Percentiles rank a stretch among this genome's conserved stretches.
Conservation (phyloP, 2,888 invertebrate genomes). For the Drosophila algonquin region DNA sequence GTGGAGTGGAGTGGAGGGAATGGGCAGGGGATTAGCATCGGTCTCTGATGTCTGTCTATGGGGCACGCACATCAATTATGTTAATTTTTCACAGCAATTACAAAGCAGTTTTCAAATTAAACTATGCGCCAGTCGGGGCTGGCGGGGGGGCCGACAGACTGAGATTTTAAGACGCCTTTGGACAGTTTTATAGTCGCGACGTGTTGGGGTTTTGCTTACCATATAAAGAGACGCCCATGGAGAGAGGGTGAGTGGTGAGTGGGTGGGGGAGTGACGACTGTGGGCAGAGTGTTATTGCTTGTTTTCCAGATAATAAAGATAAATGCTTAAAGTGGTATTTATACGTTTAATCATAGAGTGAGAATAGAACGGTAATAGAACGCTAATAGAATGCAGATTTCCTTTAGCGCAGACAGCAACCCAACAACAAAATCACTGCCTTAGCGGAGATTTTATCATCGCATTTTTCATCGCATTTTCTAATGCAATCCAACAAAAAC, state of each 20-base stretch:
- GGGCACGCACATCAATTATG: constrained; percentile 69
- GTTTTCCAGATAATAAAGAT: not conserved
- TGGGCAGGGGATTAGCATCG: constrained; percentile 12
- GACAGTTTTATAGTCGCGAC: constrained; percentile 33
- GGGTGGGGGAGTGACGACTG: too few species aligned
- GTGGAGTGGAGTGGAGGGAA: not conserved
- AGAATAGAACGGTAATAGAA: not conserved
- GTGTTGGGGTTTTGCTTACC: not conserved
- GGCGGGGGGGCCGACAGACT: constrained; percentile 6
- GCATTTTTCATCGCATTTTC: constrained; percentile 19
- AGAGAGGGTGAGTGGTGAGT: not conserved
- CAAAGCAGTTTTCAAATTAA: constrained; percentile 63
- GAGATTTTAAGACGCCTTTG: constrained; percentile 32
- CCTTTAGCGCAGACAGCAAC: constrained; percentile 12
- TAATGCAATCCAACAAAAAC: constrained; percentile 40
- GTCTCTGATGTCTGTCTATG: constrained; percentile 36
- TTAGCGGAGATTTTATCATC: constrained; percentile 37
- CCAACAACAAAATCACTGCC: constrained; percentile 34
- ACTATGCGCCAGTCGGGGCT: constrained; percentile 16
- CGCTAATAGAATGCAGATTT: not conserved
- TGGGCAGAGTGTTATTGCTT: not conserved
- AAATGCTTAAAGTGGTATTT: not conserved
- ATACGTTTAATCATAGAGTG: not conserved
- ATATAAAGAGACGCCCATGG: not conserved
- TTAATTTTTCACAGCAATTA: constrained; percentile 73